Conservation (phyloP, 2,888 invertebrate genomes). For the Amblyjoppa fuscipennis region DNA sequence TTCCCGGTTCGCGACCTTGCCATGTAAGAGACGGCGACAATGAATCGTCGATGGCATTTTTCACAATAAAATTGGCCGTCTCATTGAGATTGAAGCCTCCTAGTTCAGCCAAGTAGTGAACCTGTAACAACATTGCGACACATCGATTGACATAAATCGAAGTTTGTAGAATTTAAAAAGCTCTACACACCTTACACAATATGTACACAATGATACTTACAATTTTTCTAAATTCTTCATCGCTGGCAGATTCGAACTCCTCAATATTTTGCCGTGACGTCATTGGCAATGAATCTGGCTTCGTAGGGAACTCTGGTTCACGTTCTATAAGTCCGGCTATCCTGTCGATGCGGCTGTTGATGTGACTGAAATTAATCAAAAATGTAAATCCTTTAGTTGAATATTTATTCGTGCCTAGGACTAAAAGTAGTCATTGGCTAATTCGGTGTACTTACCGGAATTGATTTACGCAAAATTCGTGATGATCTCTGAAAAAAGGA, state of each 20-base stretch:
- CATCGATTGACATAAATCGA: not conserved
- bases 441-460: constrained; percentile 14
- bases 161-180: not conserved
- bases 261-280: constrained; percentile 13
- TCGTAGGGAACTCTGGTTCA: constrained; percentile 16
- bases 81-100: constrained; percentile 25
- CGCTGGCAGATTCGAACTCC: constrained; percentile 9
- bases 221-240: constrained; percentile 21
- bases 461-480: constrained; percentile 15
- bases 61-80: constrained; percentile 8
- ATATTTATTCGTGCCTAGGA: not conserved
- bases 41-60: constrained; percentile 14
- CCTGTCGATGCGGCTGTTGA: constrained; percentile 27
- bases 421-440: not conserved
- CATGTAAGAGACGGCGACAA: constrained; percentile 38
- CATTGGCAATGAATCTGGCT: constrained; percentile 26
- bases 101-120: constrained; percentile 12
- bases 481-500: constrained; percentile 35
- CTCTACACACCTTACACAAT: not conserved
- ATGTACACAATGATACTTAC: not conserved
- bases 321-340: not conserved
- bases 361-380: constrained; percentile 4
- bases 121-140: constrained; percentile 5
- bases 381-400: not conserved
- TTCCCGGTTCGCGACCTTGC: constrained; percentile 32